Evolutionary conservation across 2,888 invertebrate species (phyloP).

Genomic region (Mythimna lalbum): DNA sequence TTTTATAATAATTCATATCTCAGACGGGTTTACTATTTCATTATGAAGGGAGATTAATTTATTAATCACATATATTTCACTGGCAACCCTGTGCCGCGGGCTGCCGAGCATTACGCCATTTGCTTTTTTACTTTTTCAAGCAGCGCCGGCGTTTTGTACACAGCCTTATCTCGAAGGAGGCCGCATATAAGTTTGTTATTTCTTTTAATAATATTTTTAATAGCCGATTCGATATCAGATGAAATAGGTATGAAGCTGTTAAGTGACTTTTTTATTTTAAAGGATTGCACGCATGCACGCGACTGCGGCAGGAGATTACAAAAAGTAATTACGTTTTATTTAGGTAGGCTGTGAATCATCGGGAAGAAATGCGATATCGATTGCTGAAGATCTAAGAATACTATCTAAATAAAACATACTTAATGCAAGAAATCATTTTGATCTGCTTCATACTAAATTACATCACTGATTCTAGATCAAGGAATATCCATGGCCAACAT

Average conservation of each 20-base stretch:
- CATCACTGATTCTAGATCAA: background rate
- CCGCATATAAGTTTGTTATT: conserved; percentile 57
- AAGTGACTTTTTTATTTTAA: conserved; percentile 32
- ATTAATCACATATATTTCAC: conserved; percentile 54
- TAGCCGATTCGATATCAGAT: conserved; percentile 61
- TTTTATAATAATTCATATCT: conserved; percentile 51
- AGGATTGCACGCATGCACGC: conserved; percentile 29
- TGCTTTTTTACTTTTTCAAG: conserved; percentile 60
- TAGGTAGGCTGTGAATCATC: conserved; percentile 8
- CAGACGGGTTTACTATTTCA: conserved; percentile 46
- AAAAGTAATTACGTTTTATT: conserved; percentile 43
- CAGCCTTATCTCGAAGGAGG: conserved; percentile 61
- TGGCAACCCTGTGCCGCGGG: conserved; percentile 53
- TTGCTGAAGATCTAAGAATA: background rate
- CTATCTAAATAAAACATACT: background rate
- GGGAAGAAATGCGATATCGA: background rate
- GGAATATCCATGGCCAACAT: background rate
- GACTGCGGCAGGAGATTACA: conserved; percentile 20
- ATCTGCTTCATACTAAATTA: background rate
- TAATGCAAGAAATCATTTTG: too few species aligned
- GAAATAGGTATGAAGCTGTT: conserved; percentile 58
- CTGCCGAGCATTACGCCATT: conserved; percentile 62
- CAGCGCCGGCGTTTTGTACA: conserved; percentile 63
- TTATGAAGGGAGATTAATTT: conserved; percentile 55
- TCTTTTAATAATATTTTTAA: conserved; percentile 64